These are phyloP conservation scores for Gallinago solitaria DNA, from an alignment of 2,797 vertebrate genomes.

Conservation along the genomic window DNA sequence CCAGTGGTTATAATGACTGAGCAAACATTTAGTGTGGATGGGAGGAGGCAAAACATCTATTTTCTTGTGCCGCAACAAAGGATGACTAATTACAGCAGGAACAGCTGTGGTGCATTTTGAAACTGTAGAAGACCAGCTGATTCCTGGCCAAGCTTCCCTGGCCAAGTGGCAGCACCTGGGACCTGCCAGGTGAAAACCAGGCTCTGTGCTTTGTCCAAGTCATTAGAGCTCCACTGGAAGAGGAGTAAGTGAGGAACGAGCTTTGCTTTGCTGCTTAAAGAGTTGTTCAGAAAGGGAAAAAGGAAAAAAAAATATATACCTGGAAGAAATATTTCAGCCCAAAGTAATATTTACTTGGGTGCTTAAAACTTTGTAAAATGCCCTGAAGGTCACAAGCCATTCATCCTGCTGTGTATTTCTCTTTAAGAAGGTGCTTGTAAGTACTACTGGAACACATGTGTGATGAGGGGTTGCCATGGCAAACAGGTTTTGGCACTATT, in stretches of 20 bases:
- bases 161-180: conserved; percentile 21
- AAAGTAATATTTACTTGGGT: conserved; percentile 49
- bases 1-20: neutral
- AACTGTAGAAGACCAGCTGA: conserved; percentile 39
- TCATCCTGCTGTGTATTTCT: conserved; percentile 48
- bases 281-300: neutral
- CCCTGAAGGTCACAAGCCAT: conserved; percentile 30
- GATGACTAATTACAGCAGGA: conserved; percentile 23
- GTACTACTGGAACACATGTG: conserved; percentile 45
- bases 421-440: conserved; percentile 61
- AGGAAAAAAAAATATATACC: neutral
- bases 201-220: conserved; percentile 24
- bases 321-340: conserved; percentile 10
- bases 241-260: neutral
- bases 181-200: conserved; percentile 26
- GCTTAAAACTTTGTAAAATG: conserved; percentile 50
- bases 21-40: neutral
- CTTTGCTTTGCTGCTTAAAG: neutral
- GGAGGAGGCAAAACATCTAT: conserved; percentile 8
- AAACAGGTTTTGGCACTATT: conserved; percentile 66
- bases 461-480: conserved; percentile 62
- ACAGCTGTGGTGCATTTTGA: conserved; percentile 42
- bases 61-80: neutral
- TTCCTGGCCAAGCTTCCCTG: neutral
- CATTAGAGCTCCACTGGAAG: neutral